Evolutionary conservation across 2,888 invertebrate genomes (phyloP), one percentile per base, ranked within the genome.

Genomic region (Allacma fusca): DNA sequence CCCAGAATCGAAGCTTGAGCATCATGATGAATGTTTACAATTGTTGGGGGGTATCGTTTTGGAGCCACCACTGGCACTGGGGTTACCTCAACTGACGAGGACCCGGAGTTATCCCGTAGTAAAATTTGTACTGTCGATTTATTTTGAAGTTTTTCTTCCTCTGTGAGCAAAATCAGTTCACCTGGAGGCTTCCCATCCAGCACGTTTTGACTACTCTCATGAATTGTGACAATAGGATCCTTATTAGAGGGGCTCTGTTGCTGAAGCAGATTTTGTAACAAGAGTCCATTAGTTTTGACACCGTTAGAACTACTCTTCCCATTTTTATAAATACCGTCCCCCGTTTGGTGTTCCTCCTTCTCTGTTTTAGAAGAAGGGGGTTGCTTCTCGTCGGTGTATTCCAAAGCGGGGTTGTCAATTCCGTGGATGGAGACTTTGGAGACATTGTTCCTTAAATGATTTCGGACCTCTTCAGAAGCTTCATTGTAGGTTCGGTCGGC

Each of bases 401-500:
- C 64, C 64, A 74, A 16, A 1, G 34, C 65, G n/a, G 62, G 74
- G 23, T 74, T 74, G 23, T 74, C 64, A 16, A 74, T 74, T 19
- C 74, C 74, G 1, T 44, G 62, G 16, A 74, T n/a, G 29, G 59
- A 59, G 21, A 64, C 13, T 21, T 74, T 74, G 19, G 21, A 7
- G 2, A 12, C 23, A 2, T 19, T 23, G 21, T 24, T 62, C 24
- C 21, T 7, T 5, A 21, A 12, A 23, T 19, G 23, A 7, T 16
- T 74, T 64, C 28, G 29, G 64, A 40, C 13, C 19, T 64, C 59
- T 24, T 13, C 28, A 2, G 19, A 43, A n/a, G 21, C n/a, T 2
- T 34, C 64, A 9, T 64, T 34, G 74, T 82, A 83, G 16, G 79
- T 71, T 28, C 57, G 24, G 40, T 82, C 82, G 0, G 83, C 78